Conservation (phyloP, 2,888 invertebrate species). For the Blastobasis lacticolella region DNA sequence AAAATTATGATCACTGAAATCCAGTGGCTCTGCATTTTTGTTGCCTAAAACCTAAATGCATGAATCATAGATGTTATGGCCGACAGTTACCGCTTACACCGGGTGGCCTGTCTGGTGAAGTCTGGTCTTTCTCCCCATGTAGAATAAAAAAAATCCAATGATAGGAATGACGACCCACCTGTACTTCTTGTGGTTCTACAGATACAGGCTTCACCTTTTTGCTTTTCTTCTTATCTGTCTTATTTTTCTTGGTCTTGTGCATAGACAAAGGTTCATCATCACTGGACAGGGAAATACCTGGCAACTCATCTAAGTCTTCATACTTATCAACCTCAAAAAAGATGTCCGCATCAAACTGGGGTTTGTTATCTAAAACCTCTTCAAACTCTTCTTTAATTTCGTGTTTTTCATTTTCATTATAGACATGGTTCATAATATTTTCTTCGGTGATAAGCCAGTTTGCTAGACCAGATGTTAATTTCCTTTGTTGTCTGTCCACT, state of each 20-base stretch:
- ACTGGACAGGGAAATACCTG: slow-evolving; percentile 21
- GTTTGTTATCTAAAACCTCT: slow-evolving; percentile 11
- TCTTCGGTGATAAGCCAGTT: slow-evolving; percentile 11
- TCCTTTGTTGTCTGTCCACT: slow-evolving; percentile 27
- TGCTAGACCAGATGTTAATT: slow-evolving; percentile 25
- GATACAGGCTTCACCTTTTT: slow-evolving; percentile 17
- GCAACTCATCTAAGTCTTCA: slow-evolving; percentile 14
- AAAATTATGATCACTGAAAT: no score
- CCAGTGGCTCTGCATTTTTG: no score
- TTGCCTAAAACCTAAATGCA: no score
- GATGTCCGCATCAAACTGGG: slow-evolving; percentile 12
- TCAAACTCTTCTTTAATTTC: slow-evolving; percentile 28
- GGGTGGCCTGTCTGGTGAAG: no score
- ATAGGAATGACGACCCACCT: no score
- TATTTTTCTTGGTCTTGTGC: slow-evolving; percentile 35
- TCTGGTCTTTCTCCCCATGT: no score
- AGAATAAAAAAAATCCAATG: no score
- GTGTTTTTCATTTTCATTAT: slow-evolving; percentile 9
- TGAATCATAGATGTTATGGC: no score
- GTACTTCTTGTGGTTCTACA: no score
- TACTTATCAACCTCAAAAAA: slow-evolving; percentile 2
- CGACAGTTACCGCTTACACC: no score
- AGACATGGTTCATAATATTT: slow-evolving; percentile 7
- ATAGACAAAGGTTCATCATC: slow-evolving; percentile 49
- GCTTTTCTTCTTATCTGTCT: slow-evolving; percentile 26